A percentile compares a stretch with the other conserved stretches of the same genome.
phyloP scores from a whole-genome alignment of 2,113 vertebrate genomes.

The Perccottus glenii region DNA sequence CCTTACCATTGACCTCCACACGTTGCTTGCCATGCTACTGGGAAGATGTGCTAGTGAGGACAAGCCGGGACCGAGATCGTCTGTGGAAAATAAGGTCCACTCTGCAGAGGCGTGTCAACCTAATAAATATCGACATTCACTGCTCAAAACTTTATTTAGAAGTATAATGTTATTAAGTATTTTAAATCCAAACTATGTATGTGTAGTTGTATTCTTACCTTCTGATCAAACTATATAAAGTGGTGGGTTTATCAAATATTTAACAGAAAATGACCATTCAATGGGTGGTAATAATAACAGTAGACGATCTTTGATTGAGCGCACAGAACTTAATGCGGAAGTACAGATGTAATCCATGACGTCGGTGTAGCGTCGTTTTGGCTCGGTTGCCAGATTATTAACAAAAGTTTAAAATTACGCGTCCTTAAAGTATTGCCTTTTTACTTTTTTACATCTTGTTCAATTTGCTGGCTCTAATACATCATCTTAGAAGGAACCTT shows the following conservation, averaged over 20 bases:
- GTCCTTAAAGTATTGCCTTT: no score
- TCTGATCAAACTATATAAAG: no score
- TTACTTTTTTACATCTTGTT: no score
- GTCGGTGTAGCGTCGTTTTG: background rate
- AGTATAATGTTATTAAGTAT: no score
- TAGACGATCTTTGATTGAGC: constrained; percentile 11
- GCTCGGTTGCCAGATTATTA: constrained; percentile 1
- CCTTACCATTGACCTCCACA: constrained; percentile 83
- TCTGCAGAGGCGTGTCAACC: background rate
- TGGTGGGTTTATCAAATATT: no score
- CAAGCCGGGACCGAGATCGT: constrained; percentile 17
- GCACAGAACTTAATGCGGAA: background rate
- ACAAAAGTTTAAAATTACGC: no score
- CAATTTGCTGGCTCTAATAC: no score
- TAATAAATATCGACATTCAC: background rate
- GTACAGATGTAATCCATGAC: no score
- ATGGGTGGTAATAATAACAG: background rate
- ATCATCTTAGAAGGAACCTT: no score
- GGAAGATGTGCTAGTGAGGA: background rate
- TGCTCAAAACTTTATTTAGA: background rate
- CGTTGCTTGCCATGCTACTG: constrained; percentile 74
- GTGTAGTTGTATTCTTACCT: background rate
- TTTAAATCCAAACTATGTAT: no score
- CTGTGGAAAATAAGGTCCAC: fast-evolving
- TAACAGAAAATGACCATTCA: no score